Evolutionary conservation across 2,113 vertebrate species (phyloP), one percentile per base, ranked within the genome.

Genomic region (Erythrocercus mccallii): DNA sequence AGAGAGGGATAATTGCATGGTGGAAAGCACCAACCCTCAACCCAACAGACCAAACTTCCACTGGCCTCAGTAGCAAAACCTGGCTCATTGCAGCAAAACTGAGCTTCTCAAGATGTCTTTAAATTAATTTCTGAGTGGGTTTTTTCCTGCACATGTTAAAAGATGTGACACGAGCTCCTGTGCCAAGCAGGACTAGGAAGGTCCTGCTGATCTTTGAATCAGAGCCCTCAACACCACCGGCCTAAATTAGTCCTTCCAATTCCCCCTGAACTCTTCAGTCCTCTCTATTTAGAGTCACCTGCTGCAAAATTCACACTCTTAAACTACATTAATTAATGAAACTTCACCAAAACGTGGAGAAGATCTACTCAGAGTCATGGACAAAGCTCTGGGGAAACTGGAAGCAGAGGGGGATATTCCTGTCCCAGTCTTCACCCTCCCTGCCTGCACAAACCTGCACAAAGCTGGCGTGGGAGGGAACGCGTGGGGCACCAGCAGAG

Each of bases 391-490:
- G 73, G 28, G 24, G 40, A 8, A 76, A 35, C 25, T 10, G 3
- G 18, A 17, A 88, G 30, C 2, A 6, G 31, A 51, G 24, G 4
- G 15, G 8, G 40, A 60, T 77, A 37, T n/a, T 93, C 24, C 72
- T 60, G 71, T 31, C 44, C 23, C 61, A 38, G 56, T 25, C 53
- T 56, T 45, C 50, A 7, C 72, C 27, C n/a, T 58, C 47, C 20
- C 16, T 68, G 31, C 24, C 50, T 1, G 1, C 51, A 81, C 54
- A 50, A 57, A 57, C 9, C 50, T 2, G 10, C 37, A 38, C 33
- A 45, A 65, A 85, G 37, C 6, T 0, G 0, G 65, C 0, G 0
- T 38, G 45, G 77, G 73, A 86, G 57, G 30, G 70, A 89, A 58
- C 0, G 3, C 0, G 2, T 17, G 30, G 40, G 64, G 42, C 65